Evolutionary conservation across 37 sponge, comb jelly and placozoan genomes (phyloP), one percentile per base, ranked within the genome.

Genomic region (Chondrosia reniformis): DNA sequence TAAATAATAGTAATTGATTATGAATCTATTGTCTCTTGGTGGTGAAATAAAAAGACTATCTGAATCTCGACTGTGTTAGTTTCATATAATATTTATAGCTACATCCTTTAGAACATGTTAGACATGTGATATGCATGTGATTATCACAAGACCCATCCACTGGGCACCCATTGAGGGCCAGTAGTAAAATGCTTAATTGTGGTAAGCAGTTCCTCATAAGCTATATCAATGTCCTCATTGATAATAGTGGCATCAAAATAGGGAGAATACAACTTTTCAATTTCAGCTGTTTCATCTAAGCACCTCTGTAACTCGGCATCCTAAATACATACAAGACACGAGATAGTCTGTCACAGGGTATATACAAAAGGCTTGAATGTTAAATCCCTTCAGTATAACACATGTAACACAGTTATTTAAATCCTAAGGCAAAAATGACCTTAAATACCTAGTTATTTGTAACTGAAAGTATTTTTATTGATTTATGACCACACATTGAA

Each of bases 151-250:
- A 91, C 78, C 91, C 91, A 91, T 65, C 77, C 81, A 46, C 84
- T 55, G 13, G 91, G 91, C 8, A 91, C 87, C 91, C 91, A 91
- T 43, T 86, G 91, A n/a, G 80, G 81, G 15, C 91, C 87, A 27
- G 84, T 76, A 41, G 91, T 80, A 78, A 83, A 83, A 19, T 84
- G 71, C 46, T 87, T 56, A 25, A 91, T 80, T 7, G 78, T 74
- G 0, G 87, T 66, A 33, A 86, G 37, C 37, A 91, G 78, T 28
- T 91, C 87, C 43, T 91, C 91, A 56, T 91, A 91, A 24, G 91
- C 84, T 3, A 86, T 71, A 59, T 91, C 91, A 28, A 91, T 91
- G 75, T 91, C 85, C 38, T 91, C 87, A 31, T 91, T 91, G 43
- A 91, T 59, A 38, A 91, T 91, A 31, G 87, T 80, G 36, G 87